phyloP scores from a whole-genome alignment of 2,888 invertebrate species.

The Chloromyia formosa region DNA sequence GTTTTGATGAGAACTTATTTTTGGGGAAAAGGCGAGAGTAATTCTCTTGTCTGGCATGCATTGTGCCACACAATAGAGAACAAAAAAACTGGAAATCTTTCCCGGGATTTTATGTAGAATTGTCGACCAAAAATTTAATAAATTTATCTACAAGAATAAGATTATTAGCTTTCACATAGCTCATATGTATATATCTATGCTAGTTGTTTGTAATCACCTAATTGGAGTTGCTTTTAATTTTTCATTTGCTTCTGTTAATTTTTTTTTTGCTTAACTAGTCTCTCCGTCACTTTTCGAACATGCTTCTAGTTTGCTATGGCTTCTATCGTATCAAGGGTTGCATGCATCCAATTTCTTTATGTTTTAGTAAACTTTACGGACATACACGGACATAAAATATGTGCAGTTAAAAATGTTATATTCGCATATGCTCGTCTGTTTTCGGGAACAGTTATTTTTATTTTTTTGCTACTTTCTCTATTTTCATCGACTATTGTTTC shows the following conservation, averaged over 20 bases:
- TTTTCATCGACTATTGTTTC: not conserved
- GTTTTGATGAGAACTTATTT: too few relatives aligned
- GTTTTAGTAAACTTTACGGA: not conserved
- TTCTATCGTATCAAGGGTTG: too few relatives aligned
- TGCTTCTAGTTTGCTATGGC: not conserved
- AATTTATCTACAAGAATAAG: too few relatives aligned
- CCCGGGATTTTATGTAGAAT: too few relatives aligned
- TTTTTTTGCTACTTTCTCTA: not conserved
- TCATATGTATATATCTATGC: conserved; percentile 18
- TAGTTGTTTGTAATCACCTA: conserved; percentile 32
- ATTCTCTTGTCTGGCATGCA: too few relatives aligned
- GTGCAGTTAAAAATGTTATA: conserved; percentile 20
- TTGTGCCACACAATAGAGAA: too few relatives aligned
- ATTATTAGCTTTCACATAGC: not conserved
- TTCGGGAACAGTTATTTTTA: not conserved
- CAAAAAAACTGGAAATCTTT: too few relatives aligned
- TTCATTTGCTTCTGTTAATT: conserved; percentile 23
- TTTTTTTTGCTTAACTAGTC: conserved; percentile 26
- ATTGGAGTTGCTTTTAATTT: conserved; percentile 31
- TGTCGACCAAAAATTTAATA: too few relatives aligned
- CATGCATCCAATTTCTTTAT: conserved; percentile 2
- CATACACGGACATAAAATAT: not conserved
- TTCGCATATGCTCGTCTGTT: conserved; percentile 22
- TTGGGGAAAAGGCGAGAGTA: too few relatives aligned
- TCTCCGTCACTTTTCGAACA: not conserved